phyloP scores from a whole-genome alignment of 2,797 vertebrate species.

The Malurus splendens region DNA sequence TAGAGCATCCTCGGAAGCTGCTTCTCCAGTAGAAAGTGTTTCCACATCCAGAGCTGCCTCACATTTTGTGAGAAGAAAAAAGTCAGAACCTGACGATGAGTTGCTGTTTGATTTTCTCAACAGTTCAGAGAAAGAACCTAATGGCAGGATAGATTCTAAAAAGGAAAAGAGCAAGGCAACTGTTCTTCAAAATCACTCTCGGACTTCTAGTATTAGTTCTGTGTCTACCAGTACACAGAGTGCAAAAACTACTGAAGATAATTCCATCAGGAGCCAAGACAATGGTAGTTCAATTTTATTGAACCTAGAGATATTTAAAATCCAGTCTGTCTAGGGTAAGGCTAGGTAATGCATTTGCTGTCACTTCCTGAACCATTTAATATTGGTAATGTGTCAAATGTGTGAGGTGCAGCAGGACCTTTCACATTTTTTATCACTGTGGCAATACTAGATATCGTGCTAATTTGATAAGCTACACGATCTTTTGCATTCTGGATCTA shows the following conservation, averaged over 20 bases:
- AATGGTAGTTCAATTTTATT: slow-evolving; percentile 75
- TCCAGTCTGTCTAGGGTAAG: background rate
- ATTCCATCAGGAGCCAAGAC: slow-evolving; percentile 72
- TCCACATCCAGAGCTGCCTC: slow-evolving; percentile 72
- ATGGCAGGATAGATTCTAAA: slow-evolving; percentile 78
- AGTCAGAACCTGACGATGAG: slow-evolving; percentile 89
- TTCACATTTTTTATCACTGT: background rate
- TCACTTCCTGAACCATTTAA: background rate
- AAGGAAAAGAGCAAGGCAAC: slow-evolving; percentile 74
- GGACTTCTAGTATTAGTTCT: slow-evolving; percentile 80
- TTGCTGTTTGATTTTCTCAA: slow-evolving; percentile 96
- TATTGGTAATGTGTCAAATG: background rate
- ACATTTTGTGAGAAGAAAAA: slow-evolving; percentile 88
- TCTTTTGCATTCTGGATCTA: background rate
- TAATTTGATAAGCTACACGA: background rate
- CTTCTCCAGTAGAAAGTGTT: slow-evolving; percentile 54
- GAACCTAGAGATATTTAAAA: slow-evolving; percentile 17
- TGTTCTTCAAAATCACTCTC: slow-evolving; percentile 74
- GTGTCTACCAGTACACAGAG: slow-evolving; percentile 75
- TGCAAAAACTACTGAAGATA: slow-evolving; percentile 79
- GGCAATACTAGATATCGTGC: background rate
- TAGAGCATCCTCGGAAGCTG: slow-evolving; percentile 28
- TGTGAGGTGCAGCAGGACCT: background rate
- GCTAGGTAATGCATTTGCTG: background rate
- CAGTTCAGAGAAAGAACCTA: slow-evolving; percentile 85